A percentile compares a stretch with the other conserved stretches of the same genome.
phyloP scores from a whole-genome alignment of 2,113 vertebrate species.

The Hydrolagus affinis region DNA sequence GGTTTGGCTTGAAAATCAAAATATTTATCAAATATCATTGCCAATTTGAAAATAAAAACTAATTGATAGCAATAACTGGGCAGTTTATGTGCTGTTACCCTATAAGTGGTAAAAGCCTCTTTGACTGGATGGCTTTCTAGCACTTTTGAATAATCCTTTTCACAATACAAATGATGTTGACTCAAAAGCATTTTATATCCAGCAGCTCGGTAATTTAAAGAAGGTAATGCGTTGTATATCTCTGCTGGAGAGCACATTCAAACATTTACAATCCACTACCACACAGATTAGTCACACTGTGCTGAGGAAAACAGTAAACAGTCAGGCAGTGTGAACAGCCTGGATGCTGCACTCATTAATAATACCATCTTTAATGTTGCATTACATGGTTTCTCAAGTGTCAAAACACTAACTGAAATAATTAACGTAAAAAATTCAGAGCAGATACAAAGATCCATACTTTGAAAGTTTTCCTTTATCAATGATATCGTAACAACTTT shows the following conservation, averaged over 20 bases:
- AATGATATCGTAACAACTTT: background rate
- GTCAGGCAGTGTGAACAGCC: constrained; percentile 35
- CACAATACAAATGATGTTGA: constrained; percentile 45
- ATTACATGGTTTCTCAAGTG: constrained; percentile 71
- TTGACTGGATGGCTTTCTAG: background rate
- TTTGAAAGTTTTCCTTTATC: constrained; percentile 58
- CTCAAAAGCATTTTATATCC: constrained; percentile 47
- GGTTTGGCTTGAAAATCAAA: background rate
- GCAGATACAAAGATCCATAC: constrained; percentile 63
- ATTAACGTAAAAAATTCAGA: constrained; percentile 82
- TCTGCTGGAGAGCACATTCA: constrained; percentile 52
- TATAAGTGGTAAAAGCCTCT: background rate
- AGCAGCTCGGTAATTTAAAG: constrained; percentile 56
- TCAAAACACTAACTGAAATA: constrained; percentile 92
- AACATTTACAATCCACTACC: constrained; percentile 52
- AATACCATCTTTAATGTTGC: constrained; percentile 60
- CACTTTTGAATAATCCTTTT: constrained; percentile 22
- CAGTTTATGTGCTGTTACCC: background rate
- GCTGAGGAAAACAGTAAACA: constrained; percentile 49
- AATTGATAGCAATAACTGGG: background rate
- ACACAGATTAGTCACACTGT: constrained; percentile 50
- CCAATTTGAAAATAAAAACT: background rate
- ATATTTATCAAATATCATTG: background rate
- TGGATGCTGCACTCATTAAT: constrained; percentile 60
- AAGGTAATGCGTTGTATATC: constrained; percentile 50